Percentiles rank a stretch among this genome's conserved stretches.
Conservation (phyloP, 2,113 vertebrate species). For the Myotis davidii region DNA sequence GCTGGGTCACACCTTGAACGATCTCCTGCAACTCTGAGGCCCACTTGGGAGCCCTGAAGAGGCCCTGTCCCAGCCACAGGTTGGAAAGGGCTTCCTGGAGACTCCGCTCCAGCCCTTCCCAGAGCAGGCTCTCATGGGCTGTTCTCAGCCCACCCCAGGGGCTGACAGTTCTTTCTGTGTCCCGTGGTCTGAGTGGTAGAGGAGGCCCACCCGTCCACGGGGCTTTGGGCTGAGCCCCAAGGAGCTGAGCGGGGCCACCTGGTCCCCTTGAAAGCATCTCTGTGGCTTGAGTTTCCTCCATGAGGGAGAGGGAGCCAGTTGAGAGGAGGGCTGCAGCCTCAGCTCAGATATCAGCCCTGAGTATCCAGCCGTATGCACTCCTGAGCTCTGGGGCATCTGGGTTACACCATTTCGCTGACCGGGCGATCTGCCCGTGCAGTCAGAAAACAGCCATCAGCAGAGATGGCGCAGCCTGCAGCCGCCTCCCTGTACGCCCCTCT, state of each 20-base stretch:
- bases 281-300: constrained; percentile 18
- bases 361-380: constrained; percentile 26
- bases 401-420: constrained; percentile 74
- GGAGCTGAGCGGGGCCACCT: background rate
- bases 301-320: background rate
- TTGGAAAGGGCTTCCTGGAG: background rate
- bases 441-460: constrained; percentile 65
- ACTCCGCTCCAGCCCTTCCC: background rate
- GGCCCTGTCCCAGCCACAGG: background rate
- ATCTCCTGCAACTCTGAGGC: background rate
- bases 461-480: background rate
- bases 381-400: constrained; percentile 54
- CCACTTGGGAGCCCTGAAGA: background rate
- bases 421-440: background rate
- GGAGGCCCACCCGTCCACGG: background rate
- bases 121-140: background rate
- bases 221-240: background rate
- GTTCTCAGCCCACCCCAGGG: background rate
- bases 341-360: constrained; percentile 62
- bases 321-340: constrained; percentile 10
- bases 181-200: background rate
- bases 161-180: background rate
- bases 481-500: background rate
- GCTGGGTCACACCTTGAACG: background rate
- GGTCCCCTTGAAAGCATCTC: background rate